phyloP scores from a whole-genome alignment of 2,797 vertebrate genomes.

The Botia almorhae region DNA sequence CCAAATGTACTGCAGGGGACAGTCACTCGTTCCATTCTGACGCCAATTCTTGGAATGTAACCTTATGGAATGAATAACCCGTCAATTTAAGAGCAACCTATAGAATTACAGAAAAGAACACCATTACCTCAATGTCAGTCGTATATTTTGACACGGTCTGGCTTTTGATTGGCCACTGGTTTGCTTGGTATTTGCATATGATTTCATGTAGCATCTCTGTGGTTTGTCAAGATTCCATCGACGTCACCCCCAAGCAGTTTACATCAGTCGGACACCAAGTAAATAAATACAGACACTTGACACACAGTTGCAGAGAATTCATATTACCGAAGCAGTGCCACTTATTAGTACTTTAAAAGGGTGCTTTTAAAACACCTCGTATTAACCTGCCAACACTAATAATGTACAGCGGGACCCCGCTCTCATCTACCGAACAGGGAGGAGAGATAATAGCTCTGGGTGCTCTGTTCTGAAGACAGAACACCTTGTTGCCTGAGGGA shows the following conservation, averaged over 20 bases:
- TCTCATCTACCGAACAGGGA: slow-evolving; percentile 29
- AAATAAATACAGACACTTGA: slow-evolving; percentile 10
- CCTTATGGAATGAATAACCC: slow-evolving; percentile 26
- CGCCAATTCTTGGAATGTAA: slow-evolving; percentile 13
- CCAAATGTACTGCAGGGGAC: not conserved
- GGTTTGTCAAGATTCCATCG: not conserved
- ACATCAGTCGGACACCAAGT: not conserved
- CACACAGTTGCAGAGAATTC: slow-evolving; percentile 4
- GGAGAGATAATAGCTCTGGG: slow-evolving; percentile 38
- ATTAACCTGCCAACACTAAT: slow-evolving; percentile 47
- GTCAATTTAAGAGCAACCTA: slow-evolving; percentile 19
- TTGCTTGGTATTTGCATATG: not conserved
- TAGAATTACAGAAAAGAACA: slow-evolving; percentile 1
- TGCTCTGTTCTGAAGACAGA: slow-evolving; percentile 31
- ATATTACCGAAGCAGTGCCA: slow-evolving; percentile 5
- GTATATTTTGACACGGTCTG: not conserved
- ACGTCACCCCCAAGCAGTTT: not conserved
- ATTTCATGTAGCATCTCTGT: not conserved
- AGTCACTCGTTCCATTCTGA: slow-evolving; percentile 17
- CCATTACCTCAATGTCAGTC: not conserved
- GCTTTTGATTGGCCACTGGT: not conserved
- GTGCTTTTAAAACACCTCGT: slow-evolving; percentile 14
- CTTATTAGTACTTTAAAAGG: slow-evolving; percentile 18
- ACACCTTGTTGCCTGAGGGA: slow-evolving; percentile 47
- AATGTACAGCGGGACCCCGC: slow-evolving; percentile 6